Evolutionary conservation across 2,113 vertebrate species (phyloP).

Genomic region (Excalfactoria chinensis): DNA sequence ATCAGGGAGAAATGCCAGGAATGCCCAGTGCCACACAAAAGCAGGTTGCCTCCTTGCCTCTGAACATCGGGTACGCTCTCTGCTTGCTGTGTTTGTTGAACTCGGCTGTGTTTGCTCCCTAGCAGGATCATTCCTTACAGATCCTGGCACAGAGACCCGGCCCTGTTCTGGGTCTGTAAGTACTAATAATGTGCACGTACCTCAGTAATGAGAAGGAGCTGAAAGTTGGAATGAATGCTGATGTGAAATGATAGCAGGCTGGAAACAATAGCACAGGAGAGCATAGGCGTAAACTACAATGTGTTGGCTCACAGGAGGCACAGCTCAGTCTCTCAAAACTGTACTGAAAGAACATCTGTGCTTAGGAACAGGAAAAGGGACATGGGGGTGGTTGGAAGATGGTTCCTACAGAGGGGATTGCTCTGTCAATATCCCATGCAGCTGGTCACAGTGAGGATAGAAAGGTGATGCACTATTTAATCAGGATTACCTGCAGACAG

Average conservation of each 20-base stretch:
- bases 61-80: neutral
- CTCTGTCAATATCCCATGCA: fast-evolving
- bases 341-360: neutral
- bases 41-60: neutral
- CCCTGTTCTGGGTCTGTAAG: neutral
- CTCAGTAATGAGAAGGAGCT: neutral
- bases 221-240: neutral
- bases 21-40: neutral
- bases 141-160: neutral
- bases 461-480: neutral
- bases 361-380: neutral
- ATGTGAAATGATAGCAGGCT: neutral
- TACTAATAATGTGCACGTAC: neutral
- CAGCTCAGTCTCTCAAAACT: neutral
- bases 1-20: neutral
- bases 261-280: neutral
- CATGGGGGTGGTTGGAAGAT: fast-evolving
- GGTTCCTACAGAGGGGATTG: neutral
- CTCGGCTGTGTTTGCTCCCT: neutral
- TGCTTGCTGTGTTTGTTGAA: neutral
- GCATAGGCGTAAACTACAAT: neutral
- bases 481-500: neutral
- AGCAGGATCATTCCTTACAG: neutral
- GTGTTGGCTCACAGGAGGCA: fast-evolving
- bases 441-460: neutral